A percentile compares a stretch with the other conserved stretches of the same genome.
phyloP scores from a whole-genome alignment of 1,140 invertebrate genomes.

The Listronotus oregonensis region DNA sequence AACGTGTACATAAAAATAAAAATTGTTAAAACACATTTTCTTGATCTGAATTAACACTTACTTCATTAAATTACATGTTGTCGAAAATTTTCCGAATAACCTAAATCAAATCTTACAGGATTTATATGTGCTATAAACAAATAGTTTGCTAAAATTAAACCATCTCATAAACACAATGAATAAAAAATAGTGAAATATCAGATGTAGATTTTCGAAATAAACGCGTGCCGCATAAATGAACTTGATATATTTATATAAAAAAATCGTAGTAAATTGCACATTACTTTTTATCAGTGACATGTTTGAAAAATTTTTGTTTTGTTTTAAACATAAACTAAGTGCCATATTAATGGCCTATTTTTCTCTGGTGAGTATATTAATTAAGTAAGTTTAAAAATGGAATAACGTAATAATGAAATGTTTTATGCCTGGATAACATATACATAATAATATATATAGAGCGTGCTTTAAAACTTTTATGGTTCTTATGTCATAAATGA shows the following conservation, averaged over 20 bases:
- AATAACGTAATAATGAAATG: no score
- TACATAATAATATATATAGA: no score
- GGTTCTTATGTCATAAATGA: no score
- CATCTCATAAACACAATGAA: not conserved
- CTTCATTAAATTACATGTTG: no score
- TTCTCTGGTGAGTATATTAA: conserved; percentile 13
- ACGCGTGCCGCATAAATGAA: not conserved
- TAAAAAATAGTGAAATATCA: conserved; percentile 1
- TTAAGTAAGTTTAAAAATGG: no score
- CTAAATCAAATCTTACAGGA: not conserved
- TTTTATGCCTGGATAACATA: no score
- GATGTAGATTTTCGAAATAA: not conserved
- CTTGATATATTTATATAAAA: not conserved
- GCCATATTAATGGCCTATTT: conserved; percentile 18
- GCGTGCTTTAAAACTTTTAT: no score
- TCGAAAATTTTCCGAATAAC: no score
- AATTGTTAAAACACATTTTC: no score
- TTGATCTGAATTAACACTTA: no score
- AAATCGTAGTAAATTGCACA: not conserved
- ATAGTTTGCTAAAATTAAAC: conserved; percentile 13
- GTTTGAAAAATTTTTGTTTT: conserved; percentile 19
- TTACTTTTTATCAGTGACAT: not conserved
- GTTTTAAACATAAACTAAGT: conserved; percentile 20
- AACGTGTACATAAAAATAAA: no score
- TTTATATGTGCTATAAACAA: not conserved